These are phyloP conservation scores for Aldabrachelys gigantea DNA, from an alignment of 2,113 vertebrate genomes.

Conservation along the genomic window DNA sequence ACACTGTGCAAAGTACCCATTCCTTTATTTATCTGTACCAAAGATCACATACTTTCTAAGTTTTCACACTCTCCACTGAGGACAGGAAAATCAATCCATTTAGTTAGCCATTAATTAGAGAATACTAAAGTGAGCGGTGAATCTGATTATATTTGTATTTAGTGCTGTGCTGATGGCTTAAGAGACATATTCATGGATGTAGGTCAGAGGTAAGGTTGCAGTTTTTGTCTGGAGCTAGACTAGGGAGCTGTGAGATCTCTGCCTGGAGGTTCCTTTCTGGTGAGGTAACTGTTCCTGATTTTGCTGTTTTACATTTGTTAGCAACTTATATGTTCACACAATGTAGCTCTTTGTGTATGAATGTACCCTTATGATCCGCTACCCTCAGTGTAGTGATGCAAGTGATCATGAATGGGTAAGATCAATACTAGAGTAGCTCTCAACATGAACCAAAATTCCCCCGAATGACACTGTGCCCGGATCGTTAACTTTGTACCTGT, in stretches of 20 bases:
- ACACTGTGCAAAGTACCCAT: background rate
- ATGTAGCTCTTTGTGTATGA: background rate
- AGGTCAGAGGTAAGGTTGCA: background rate
- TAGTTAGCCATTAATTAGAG: background rate
- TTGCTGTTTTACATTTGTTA: background rate
- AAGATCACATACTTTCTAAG: background rate
- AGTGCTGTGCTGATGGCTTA: background rate
- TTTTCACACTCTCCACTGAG: background rate
- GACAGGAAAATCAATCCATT: background rate
- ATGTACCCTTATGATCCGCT: too few species aligned
- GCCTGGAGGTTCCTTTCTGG: background rate
- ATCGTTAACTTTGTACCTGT: background rate
- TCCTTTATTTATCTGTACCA: background rate
- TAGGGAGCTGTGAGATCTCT: background rate
- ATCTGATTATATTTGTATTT: background rate
- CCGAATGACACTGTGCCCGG: background rate
- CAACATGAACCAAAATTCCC: background rate
- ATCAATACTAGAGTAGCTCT: background rate
- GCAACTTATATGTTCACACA: background rate
- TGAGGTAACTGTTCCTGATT: background rate
- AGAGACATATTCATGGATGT: background rate
- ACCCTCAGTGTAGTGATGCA: background rate
- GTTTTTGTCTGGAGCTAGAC: background rate
- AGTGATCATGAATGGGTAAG: background rate
- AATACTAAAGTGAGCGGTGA: background rate